Conservation (phyloP, 2,797 vertebrate genomes). For the Dendrocincla tyrannina region DNA sequence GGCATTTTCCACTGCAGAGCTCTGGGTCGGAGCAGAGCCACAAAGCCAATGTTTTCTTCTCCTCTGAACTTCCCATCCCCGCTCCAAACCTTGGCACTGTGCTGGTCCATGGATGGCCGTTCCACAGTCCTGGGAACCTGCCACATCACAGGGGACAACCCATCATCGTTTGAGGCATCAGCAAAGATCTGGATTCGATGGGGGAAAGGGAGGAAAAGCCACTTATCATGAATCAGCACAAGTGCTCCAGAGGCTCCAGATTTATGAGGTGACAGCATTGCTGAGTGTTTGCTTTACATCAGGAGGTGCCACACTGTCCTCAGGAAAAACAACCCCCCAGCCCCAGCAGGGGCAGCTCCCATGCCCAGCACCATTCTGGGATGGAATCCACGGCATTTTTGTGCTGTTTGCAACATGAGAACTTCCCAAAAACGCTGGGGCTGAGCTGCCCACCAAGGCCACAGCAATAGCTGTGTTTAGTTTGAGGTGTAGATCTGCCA, state of each 20-base stretch:
- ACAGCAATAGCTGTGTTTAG: background rate
- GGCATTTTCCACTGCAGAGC: conserved; percentile 25
- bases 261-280: background rate
- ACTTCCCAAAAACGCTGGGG: background rate
- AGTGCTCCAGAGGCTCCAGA: background rate
- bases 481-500: background rate
- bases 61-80: background rate
- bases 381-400: background rate
- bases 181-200: background rate
- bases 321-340: background rate
- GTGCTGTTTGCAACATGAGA: background rate
- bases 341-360: background rate
- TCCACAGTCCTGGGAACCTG: background rate
- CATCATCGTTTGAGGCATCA: background rate
- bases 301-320: background rate
- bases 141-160: background rate
- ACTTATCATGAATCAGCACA: background rate
- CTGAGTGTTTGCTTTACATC: background rate
- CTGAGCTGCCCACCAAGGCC: background rate
- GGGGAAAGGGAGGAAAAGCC: background rate
- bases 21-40: conserved; percentile 14
- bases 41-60: background rate
- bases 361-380: background rate
- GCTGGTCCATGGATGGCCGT: background rate
- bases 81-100: background rate